phyloP scores from a whole-genome alignment of 2,888 invertebrate genomes.

The Nomada ferruginata region DNA sequence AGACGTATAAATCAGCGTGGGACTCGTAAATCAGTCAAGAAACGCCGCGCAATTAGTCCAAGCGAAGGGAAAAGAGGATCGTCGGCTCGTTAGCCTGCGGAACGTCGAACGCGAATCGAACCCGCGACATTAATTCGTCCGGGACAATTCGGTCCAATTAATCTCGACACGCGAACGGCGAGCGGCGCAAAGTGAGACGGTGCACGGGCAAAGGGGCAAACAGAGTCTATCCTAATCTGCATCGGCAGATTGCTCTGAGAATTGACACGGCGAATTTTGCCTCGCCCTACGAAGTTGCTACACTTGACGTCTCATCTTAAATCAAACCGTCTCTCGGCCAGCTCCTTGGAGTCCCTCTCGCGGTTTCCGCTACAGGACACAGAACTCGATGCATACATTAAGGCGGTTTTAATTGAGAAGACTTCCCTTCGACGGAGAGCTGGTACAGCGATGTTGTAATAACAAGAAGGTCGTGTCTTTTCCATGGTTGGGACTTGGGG shows the following conservation, averaged over 20 bases:
- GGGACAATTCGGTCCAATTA: slow-evolving; percentile 70
- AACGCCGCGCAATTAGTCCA: slow-evolving; percentile 14
- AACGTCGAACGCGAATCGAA: slow-evolving; percentile 52
- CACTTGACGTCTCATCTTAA: slow-evolving; percentile 77
- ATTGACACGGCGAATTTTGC: slow-evolving; percentile 81
- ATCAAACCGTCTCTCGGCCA: slow-evolving; percentile 73
- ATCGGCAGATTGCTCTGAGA: slow-evolving; percentile 84
- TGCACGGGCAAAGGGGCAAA: slow-evolving; percentile 32
- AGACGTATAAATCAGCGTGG: background rate
- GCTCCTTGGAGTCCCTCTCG: slow-evolving; percentile 70
- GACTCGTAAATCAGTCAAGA: slow-evolving; percentile 17
- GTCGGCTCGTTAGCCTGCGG: slow-evolving; percentile 5
- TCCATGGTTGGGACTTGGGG: background rate
- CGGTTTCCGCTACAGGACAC: slow-evolving; percentile 76
- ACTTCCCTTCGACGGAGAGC: slow-evolving; percentile 69
- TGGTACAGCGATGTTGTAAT: slow-evolving; percentile 25
- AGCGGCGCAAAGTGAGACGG: slow-evolving; percentile 5
- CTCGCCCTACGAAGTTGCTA: slow-evolving; percentile 69
- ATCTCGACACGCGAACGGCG: slow-evolving; percentile 56
- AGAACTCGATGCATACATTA: slow-evolving; percentile 84
- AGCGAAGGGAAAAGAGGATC: background rate
- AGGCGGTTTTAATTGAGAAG: slow-evolving; percentile 80
- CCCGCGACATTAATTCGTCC: slow-evolving; percentile 61
- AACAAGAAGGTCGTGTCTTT: slow-evolving; percentile 27
- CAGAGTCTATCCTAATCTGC: slow-evolving; percentile 80